Base-by-base conservation (phyloP, 2,113 vertebrate species). In the Anseranas semipalmata region DNA sequence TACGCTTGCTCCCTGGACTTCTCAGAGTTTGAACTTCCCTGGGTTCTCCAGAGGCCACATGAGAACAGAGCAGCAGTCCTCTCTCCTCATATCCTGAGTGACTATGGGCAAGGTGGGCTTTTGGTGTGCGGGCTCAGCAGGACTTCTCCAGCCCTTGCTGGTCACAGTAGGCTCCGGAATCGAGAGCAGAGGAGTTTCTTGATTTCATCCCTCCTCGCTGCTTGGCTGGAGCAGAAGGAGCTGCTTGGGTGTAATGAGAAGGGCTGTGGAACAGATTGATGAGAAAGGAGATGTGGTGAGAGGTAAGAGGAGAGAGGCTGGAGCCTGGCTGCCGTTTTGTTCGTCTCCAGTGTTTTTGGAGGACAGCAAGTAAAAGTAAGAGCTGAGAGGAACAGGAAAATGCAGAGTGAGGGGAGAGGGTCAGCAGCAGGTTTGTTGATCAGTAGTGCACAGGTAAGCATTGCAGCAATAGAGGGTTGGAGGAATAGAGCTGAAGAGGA, bases 101-200 rank as follows among this genome's bases (percentile, higher is more conserved):
- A 13, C 32, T 70, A 6, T 72, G 3, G 62, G 41, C 24, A 46
- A 85, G 45, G 18, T 0, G 0, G 85, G 30, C 27, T 75, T 70
- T 60, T 30, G 73, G 17, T 1, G 0, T 13, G 14, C 0, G 0
- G 43, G 4, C 32, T 56, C 41, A 67, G 46, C 1, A 4, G 32
- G 25, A 22, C 45, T 75, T 63, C 18, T 76, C 2, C 1, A 70
- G 65, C 12, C 12, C 25, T 43, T 68, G 12, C 22, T 0, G 1
- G 30, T 27, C 32, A 15, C 21, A n/a, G 11, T 30, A 45, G 46
- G 22, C 17, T 87, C 16, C 22, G 43, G 59, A 13, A n/a, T 0
- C 3, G 22, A 50, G 18, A 45, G 17, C 55, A 71, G 60, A 22
- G 37, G 15, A 2, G 6, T 28, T 55, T 52, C 1, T 32, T 75